Evolutionary conservation across 2,113 vertebrate species (phyloP), one percentile per base, ranked within the genome.

Genomic region (Hippocampus guttulatus): DNA sequence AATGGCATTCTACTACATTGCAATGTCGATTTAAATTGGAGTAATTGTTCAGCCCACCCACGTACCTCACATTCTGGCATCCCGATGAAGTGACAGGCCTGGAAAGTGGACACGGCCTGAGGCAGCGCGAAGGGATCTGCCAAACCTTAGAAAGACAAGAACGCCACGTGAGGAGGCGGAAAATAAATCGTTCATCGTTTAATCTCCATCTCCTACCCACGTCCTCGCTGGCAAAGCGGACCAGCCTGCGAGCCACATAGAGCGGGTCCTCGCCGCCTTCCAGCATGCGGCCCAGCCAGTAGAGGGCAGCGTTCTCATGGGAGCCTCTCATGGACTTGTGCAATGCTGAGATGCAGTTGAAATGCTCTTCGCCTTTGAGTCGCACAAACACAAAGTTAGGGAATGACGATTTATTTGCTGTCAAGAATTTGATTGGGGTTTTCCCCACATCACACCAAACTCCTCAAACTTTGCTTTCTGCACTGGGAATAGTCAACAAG

Each of bases 21-120:
- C 16, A 16, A 51, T 51, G 15, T 18, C 16, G 15, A 51, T 51
- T 51, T 18, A 5, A 20, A 51, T 51, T 18, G 6, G 16, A 51
- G 7, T 0, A 51, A 18, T 51, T 51, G 47, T 51, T 16, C 47
- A 49, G 47, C 14, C 16, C 47, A 51, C 70, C 86, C 4, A 20
- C 78, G 6, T 92, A 98, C 97, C 94, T 99, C 96, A 80, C 97
- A 99, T 80, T 98, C 96, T 0, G 97, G 97, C 97, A 99, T 99
- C 79, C 97, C 97, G 62, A 98, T 97, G 64, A 98, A 95, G 86
- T 99, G 97, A 81, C 96, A 98, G 77, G 95, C 95, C 85, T 99
- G 97, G 87, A 96, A 99, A 75, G 96, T 90, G 52, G 96, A 93
- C 63, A 99, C 96, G 16, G 97, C 95, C 87, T 99, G 97, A 8